phyloP scores from a whole-genome alignment of 2,113 vertebrate genomes.

The Colistium nudipinnis region DNA sequence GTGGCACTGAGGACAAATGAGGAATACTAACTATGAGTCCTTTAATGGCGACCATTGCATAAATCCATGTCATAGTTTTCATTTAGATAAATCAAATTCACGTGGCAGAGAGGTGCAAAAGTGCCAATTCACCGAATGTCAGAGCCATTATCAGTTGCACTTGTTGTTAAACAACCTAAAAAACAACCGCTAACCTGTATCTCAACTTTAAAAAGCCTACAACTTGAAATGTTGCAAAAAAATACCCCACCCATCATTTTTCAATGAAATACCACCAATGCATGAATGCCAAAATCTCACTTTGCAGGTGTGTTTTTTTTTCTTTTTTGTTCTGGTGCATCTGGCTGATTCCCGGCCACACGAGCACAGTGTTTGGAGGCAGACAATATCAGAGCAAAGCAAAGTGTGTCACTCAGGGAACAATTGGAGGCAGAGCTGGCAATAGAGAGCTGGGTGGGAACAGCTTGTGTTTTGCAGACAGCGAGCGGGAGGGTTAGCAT shows the following conservation, averaged over 20 bases:
- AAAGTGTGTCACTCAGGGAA: conserved; percentile 28
- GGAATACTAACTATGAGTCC: conserved; percentile 20
- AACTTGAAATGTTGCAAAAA: neutral
- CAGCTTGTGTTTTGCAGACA: conserved; percentile 70
- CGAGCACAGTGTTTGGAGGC: conserved; percentile 11
- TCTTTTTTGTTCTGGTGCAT: neutral
- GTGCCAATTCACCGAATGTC: neutral
- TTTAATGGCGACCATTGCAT: conserved; percentile 3
- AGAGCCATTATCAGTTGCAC: neutral
- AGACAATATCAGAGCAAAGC: conserved; percentile 1
- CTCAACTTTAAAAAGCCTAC: neutral
- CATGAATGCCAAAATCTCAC: neutral
- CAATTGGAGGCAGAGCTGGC: conserved; percentile 44
- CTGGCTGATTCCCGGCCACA: neutral
- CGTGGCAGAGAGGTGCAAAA: neutral
- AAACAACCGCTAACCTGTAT: conserved; percentile 1
- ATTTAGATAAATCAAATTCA: conserved; percentile 6
- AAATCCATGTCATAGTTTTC: conserved; percentile 14
- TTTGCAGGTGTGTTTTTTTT: conserved; percentile 22
- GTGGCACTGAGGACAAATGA: neutral
- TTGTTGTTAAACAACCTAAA: neutral
- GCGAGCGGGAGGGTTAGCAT: conserved; percentile 57
- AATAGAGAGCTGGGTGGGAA: conserved; percentile 55
- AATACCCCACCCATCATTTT: neutral
- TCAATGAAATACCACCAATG: neutral